phyloP scores from a whole-genome alignment of 2,113 vertebrate species.

The Trogon melanurus region DNA sequence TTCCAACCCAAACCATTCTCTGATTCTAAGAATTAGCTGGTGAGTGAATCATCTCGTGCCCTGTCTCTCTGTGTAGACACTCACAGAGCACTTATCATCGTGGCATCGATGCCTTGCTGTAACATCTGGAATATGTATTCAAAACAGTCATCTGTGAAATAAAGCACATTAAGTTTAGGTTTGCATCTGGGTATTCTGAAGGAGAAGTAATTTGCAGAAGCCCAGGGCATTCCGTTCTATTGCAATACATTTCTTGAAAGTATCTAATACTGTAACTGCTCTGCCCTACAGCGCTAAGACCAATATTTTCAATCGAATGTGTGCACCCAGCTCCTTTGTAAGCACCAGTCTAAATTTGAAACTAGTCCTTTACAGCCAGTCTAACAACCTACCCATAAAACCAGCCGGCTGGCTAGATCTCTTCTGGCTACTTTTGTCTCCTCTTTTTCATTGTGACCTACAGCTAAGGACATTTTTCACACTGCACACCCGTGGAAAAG shows the following conservation, averaged over 20 bases:
- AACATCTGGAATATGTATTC: neutral
- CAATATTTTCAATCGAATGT: neutral
- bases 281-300: neutral
- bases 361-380: neutral
- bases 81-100: neutral
- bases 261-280: neutral
- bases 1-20: neutral
- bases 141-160: neutral
- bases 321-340: neutral
- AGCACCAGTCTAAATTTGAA: neutral
- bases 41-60: neutral
- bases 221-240: neutral
- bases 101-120: neutral
- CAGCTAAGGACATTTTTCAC: slow-evolving; percentile 50
- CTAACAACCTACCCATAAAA: neutral
- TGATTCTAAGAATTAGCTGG: neutral
- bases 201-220: neutral
- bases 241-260: neutral
- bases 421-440: neutral
- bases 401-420: neutral
- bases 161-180: neutral
- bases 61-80: neutral
- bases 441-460: slow-evolving; percentile 7
- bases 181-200: neutral
- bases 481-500: slow-evolving; percentile 20